Evolutionary conservation across 92 coral and sea anemone genomes (phyloP).

Genomic region (Porites divaricata): DNA sequence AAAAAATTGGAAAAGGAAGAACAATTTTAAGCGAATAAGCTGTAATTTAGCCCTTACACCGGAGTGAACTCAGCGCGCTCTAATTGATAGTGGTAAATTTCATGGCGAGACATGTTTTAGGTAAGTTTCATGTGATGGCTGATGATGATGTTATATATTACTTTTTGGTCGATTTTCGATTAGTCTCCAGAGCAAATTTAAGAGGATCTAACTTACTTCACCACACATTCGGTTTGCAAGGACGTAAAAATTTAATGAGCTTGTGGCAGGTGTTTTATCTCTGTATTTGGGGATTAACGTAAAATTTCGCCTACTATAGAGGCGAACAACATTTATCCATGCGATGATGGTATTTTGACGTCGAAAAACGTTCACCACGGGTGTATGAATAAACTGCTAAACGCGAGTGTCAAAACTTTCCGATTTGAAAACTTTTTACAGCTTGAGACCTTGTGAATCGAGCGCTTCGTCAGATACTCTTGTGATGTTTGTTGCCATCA

Average conservation of each 20-base stretch:
- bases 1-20: slow-evolving; percentile 1
- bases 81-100: slow-evolving; percentile 9
- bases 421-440: not conserved
- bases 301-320: too few relatives aligned
- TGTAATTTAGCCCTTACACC: slow-evolving; percentile 22
- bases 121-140: not conserved
- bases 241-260: slow-evolving; percentile 68
- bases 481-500: slow-evolving; percentile 1
- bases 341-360: not conserved
- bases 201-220: slow-evolving; percentile 39
- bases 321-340: not conserved
- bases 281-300: not conserved
- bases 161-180: slow-evolving; percentile 5
- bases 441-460: not conserved
- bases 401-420: too few relatives aligned
- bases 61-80: slow-evolving; percentile 1
- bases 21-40: not conserved
- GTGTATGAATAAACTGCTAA: not conserved
- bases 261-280: slow-evolving; percentile 68
- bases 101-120: not conserved
- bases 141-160: not conserved
- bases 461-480: slow-evolving; percentile 6
- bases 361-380: not conserved
- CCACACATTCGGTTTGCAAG: slow-evolving; percentile 56
- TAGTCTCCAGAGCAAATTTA: not conserved